Base-by-base conservation (phyloP, 2,113 vertebrate species). In the Tapirus terrestris region DNA sequence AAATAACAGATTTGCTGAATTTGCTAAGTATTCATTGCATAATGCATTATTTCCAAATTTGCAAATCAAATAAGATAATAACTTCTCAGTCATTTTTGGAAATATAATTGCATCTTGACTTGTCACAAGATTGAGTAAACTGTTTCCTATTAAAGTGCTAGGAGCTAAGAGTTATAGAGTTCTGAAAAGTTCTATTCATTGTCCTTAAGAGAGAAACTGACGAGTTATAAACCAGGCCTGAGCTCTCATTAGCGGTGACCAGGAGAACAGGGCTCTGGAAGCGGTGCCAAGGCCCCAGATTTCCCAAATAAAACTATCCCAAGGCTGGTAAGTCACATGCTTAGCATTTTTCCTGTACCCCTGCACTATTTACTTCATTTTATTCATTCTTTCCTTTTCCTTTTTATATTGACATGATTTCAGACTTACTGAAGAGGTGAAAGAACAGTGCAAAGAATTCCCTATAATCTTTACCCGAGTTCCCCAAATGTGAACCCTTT, bases 1-100 rank as follows among this genome's bases (percentile, higher is more conserved):
- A 95, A 92, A 70, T 80, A 90, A 86, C n/a, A 95, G 31, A 87
- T 94, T 95, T 94, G 58, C 53, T 81, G 65, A 93, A 48, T 94
- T 95, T 92, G 56, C 16, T 88, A 97, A 95, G 88, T 94, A 94
- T 21, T 61, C 58, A 90, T 77, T 94, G 36, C 80, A 85, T 97
- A 91, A 95, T 93, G 51, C 60, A 94, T 91, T 80, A 63, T 95
- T 95, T 93, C 12, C 31, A 94, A 84, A 90, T 75, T 92, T 94
- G 45, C 58, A 97, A 97, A 92, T 97, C 33, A 95, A 95, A 81
- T 91, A 88, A 48, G 68, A 82, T 90, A n/a, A 89, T 89, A 93
- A 81, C 8, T 76, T 77, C 43, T 95, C 51, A 63, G 75, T 90
- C 58, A 92, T 45, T 91, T 94, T 95, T 87, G 8, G n/a, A 97